Percentiles rank a stretch among this genome's conserved stretches.
Conservation (phyloP, 2,797 vertebrate genomes). For the Rhabdophis nuchalis region DNA sequence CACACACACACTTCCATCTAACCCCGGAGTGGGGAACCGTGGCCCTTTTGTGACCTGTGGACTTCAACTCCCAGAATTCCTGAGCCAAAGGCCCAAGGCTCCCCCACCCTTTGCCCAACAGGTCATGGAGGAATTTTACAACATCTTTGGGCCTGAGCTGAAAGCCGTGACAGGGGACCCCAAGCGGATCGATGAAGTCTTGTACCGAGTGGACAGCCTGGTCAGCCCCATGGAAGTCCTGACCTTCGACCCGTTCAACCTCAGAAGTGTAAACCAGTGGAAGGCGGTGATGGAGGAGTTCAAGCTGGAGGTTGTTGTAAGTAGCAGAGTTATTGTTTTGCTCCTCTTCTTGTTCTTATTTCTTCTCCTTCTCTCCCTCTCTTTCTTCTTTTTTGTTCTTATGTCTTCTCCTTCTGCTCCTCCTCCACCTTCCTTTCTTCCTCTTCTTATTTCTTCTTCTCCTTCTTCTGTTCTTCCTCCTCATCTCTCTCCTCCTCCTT, state of each 20-base stretch:
- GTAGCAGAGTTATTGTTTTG: background rate
- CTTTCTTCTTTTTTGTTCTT: no score
- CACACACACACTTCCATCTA: background rate
- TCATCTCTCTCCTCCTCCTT: rapidly evolving
- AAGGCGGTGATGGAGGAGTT: conserved; percentile 83
- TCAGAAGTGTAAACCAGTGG: conserved; percentile 76
- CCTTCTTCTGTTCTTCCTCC: rapidly evolving
- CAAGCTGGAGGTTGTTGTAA: conserved; percentile 77
- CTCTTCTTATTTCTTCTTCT: no score
- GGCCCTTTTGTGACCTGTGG: background rate
- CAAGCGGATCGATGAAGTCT: conserved; percentile 77
- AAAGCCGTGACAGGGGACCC: conserved; percentile 84
- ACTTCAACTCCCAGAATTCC: background rate
- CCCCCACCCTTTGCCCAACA: conserved; percentile 45
- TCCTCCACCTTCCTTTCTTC: background rate
- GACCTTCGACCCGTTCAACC: conserved; percentile 82
- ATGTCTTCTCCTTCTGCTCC: rapidly evolving
- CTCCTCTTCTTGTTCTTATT: background rate
- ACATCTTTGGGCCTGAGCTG: conserved; percentile 84
- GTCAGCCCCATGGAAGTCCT: conserved; percentile 77
- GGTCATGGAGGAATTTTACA: conserved; percentile 87
- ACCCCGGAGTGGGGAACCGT: no score
- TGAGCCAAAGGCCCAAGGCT: background rate
- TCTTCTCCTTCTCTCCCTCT: background rate
- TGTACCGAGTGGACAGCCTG: conserved; percentile 76